Conservation (phyloP, 2,888 invertebrate genomes). For the Heliconius hortense region DNA sequence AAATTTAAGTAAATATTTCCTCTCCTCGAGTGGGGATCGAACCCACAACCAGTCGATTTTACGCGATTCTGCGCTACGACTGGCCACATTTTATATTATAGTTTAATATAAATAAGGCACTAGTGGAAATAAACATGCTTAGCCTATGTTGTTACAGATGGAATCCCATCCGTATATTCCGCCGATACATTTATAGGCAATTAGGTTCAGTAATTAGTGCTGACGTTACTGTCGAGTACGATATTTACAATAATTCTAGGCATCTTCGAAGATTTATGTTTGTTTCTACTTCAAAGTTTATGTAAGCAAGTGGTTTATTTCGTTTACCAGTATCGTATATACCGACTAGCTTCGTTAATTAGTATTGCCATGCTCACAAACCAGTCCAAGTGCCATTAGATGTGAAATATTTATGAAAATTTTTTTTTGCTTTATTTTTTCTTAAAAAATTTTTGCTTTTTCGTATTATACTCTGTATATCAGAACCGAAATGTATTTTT, state of each 20-base stretch:
- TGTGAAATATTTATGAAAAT: neutral
- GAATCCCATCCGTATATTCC: conserved; percentile 29
- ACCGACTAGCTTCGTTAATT: conserved; percentile 13
- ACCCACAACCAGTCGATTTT: too few relatives aligned
- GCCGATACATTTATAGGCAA: conserved; percentile 45
- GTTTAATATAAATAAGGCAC: conserved; percentile 45
- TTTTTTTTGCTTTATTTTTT: neutral
- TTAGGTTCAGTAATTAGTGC: conserved; percentile 43
- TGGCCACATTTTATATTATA: too few relatives aligned
- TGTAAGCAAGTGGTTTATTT: conserved; percentile 11
- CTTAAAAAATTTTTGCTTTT: neutral
- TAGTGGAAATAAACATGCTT: conserved; percentile 40
- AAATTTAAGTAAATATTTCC: too few relatives aligned
- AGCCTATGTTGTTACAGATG: conserved; percentile 40
- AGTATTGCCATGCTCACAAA: neutral
- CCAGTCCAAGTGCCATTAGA: neutral
- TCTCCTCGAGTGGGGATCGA: too few relatives aligned
- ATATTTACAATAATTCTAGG: conserved; percentile 18
- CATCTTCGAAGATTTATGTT: conserved; percentile 22
- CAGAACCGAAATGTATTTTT: too few relatives aligned
- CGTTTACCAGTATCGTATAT: conserved; percentile 3
- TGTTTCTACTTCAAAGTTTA: conserved; percentile 17
- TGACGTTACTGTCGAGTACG: conserved; percentile 19
- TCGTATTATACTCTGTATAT: neutral
- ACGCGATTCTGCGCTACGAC: too few relatives aligned